Base-by-base conservation (phyloP, 2,113 vertebrate genomes). In the Pygoscelis adeliae region DNA sequence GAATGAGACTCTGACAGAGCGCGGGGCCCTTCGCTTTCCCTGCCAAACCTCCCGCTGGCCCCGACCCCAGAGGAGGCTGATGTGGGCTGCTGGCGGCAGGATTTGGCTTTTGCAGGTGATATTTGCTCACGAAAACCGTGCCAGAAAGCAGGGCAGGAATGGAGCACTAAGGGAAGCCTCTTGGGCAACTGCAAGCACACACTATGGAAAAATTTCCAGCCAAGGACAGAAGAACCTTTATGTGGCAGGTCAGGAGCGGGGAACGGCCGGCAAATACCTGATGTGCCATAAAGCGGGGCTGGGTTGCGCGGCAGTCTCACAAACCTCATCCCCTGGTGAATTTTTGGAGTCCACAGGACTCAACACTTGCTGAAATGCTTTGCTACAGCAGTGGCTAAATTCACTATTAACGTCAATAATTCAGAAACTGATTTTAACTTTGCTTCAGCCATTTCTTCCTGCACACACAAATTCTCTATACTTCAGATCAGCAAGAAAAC, bases 11-110 rank as follows among this genome's bases (percentile, higher is more conserved):
- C 30, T 19, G 11, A 6, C 9, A 32, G 52, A 40, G 29, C 14
- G 1, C 1, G 1, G 56, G 19, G 15, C 47, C 21, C 47, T 67
- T 46, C 0, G 2, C 13, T n/a, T 46, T 47, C 46, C 34, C 15
- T 27, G 30, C 56, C 32, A 6, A 6, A 25, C n/a, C 30, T 63
- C 18, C 49, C 3, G 5, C 49, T 2, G 1, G 47, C 38, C 56
- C 23, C 5, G 2, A 21, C 55, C 56, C 56, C 71, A 18, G 32
- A 44, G 46, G 56, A 63, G 23, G 46, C 76, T 50, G 26, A 25
- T 22, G 18, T 16, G 25, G 52, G 65, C 72, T 72, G n/a, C 22
- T 23, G 20, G 32, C 4, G 0, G 40, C 55, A 19, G 18, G 47
- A 61, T 49, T 46, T 2, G 1, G 70, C 83, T 66, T 79, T 42